These are phyloP conservation scores for Drosophila koepferae DNA, from an alignment of 2,888 invertebrate genomes.

Conservation along the genomic window DNA sequence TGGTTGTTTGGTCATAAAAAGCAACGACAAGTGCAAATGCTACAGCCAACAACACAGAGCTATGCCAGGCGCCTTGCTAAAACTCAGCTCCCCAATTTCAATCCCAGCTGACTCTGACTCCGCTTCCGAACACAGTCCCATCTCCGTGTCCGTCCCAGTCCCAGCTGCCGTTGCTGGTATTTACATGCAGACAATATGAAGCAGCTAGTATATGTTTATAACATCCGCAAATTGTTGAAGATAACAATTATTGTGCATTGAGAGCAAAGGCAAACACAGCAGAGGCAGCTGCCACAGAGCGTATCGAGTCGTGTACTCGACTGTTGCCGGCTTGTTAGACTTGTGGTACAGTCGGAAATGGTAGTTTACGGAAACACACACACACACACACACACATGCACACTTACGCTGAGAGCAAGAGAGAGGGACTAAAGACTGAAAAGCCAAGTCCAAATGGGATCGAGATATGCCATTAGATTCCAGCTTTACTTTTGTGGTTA, in stretches of 20 bases:
- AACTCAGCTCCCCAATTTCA: conserved; percentile 2
- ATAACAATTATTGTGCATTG: conserved; percentile 79
- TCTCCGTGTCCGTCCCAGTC: conserved; percentile 27
- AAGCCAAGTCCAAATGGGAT: conserved; percentile 66
- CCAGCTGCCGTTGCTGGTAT: conserved; percentile 63
- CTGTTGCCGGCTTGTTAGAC: conserved; percentile 52
- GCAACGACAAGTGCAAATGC: conserved; percentile 70
- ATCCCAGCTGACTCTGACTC: neutral
- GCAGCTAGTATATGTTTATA: conserved; percentile 78
- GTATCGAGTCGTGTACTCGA: conserved; percentile 34
- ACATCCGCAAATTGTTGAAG: conserved; percentile 81
- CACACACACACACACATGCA: conserved; percentile 26
- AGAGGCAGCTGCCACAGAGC: conserved; percentile 40
- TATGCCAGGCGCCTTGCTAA: conserved; percentile 5
- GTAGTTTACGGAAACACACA: conserved; percentile 72
- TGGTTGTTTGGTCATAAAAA: conserved; percentile 69
- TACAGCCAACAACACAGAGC: conserved; percentile 30
- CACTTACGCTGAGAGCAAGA: neutral
- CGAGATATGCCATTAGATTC: conserved; percentile 69
- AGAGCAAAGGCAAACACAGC: conserved; percentile 67
- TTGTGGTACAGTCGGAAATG: conserved; percentile 70
- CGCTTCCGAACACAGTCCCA: neutral
- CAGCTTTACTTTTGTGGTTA: conserved; percentile 65
- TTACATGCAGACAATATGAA: conserved; percentile 79
- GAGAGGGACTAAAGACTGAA: neutral